These are phyloP conservation scores for Myiotriccus ornatus DNA, from an alignment of 2,797 vertebrate species.

Conservation along the genomic window DNA sequence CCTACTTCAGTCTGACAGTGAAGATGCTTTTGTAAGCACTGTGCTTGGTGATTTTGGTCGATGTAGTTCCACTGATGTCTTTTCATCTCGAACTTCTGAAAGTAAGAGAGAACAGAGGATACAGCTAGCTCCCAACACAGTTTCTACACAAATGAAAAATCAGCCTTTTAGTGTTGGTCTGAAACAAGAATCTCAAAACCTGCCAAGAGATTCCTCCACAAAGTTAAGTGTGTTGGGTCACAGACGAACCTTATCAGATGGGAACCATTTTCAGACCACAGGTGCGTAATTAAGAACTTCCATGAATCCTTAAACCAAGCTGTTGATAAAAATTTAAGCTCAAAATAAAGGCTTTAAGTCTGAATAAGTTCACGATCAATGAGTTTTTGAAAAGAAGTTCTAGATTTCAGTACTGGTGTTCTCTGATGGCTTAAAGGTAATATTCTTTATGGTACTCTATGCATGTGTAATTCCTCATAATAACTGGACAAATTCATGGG, in stretches of 20 bases:
- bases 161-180: background rate
- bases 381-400: background rate
- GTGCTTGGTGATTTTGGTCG: background rate
- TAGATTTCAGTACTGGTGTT: background rate
- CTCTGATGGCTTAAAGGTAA: background rate
- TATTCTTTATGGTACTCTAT: background rate
- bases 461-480: background rate
- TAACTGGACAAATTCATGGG: background rate
- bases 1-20: conserved; percentile 76
- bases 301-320: background rate
- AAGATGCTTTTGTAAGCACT: conserved; percentile 39
- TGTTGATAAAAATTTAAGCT: background rate
- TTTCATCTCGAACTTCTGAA: background rate
- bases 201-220: background rate
- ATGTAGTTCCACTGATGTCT: background rate
- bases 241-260: conserved; percentile 59
- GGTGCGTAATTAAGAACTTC: conserved; percentile 45
- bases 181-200: background rate
- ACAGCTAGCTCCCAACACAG: background rate
- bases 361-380: background rate
- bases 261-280: conserved; percentile 42
- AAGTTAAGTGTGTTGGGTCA: conserved; percentile 21
- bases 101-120: background rate
- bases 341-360: background rate
- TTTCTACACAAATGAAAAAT: background rate